Percentiles rank a stretch among this genome's conserved stretches.
These are phyloP conservation scores for Bombus turneri DNA, from an alignment of 1,140 invertebrate species.

Conservation along the genomic window DNA sequence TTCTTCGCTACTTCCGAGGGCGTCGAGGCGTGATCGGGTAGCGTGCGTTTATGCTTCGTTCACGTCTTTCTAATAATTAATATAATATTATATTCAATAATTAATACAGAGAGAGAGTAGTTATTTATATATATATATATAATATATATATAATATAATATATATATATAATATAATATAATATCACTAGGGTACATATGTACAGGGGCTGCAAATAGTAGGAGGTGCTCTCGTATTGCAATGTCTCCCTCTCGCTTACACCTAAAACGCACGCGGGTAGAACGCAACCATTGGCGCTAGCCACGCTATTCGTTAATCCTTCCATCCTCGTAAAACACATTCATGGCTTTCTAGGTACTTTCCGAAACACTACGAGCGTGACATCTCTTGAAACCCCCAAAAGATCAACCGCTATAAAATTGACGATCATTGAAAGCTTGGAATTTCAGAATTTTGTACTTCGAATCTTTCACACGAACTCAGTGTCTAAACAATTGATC, in stretches of 20 bases:
- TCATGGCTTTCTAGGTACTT: not conserved
- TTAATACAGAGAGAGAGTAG: slow-evolving; percentile 80
- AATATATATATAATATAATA: slow-evolving; percentile 70
- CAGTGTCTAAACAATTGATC: not conserved
- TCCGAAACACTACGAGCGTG: slow-evolving; percentile 17
- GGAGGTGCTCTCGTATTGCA: slow-evolving; percentile 78
- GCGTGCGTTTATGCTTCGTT: slow-evolving; percentile 70
- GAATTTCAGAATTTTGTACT: slow-evolving; percentile 8
- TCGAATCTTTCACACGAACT: not conserved
- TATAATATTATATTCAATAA: slow-evolving; percentile 81
- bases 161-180: slow-evolving; percentile 77
- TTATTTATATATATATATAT: slow-evolving; percentile 77
- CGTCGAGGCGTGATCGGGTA: slow-evolving; percentile 56
- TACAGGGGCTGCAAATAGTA: slow-evolving; percentile 79
- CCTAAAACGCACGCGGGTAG: slow-evolving; percentile 46
- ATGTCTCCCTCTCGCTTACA: slow-evolving; percentile 62
- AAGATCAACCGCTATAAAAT: not conserved
- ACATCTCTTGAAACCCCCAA: not conserved
- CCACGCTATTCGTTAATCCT: no score
- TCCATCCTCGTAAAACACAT: not conserved
- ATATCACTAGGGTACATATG: slow-evolving; percentile 82
- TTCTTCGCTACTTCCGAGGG: slow-evolving; percentile 14
- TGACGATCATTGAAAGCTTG: not conserved
- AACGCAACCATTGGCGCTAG: not conserved
- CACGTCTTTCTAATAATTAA: slow-evolving; percentile 75